Conservation (phyloP, 2,113 vertebrate species). For the Paramormyrops kingsleyae region DNA sequence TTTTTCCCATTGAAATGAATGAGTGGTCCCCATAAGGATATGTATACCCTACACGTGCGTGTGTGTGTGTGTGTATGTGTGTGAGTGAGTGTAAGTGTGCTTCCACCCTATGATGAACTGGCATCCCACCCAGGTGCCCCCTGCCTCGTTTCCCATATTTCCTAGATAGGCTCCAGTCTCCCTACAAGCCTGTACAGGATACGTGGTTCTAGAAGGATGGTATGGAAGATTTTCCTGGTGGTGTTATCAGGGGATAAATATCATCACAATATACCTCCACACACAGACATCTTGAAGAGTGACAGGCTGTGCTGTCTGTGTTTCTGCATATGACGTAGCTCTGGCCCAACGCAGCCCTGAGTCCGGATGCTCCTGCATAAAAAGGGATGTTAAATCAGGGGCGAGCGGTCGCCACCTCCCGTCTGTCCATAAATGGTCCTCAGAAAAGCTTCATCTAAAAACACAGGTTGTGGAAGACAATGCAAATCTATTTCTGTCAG, state of each 20-base stretch:
- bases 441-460: background rate
- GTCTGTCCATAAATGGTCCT: background rate
- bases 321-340: background rate
- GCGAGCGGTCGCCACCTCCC: background rate
- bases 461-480: slow-evolving; percentile 20
- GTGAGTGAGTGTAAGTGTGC: background rate
- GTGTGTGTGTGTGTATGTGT: background rate
- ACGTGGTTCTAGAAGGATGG: background rate
- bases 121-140: background rate
- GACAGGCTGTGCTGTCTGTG: background rate
- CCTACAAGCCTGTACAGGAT: background rate
- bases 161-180: background rate
- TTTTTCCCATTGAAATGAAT: too few species aligned
- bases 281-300: background rate
- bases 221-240: background rate
- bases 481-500: slow-evolving; percentile 30
- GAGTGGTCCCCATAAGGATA: too few species aligned
- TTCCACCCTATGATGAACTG: background rate
- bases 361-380: background rate
- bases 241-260: background rate
- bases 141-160: background rate
- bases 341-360: background rate
- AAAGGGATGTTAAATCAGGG: background rate
- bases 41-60: too few species aligned
- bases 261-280: background rate